These are phyloP conservation scores for Microchirus variegatus DNA, from an alignment of 2,797 vertebrate species.

Conservation along the genomic window DNA sequence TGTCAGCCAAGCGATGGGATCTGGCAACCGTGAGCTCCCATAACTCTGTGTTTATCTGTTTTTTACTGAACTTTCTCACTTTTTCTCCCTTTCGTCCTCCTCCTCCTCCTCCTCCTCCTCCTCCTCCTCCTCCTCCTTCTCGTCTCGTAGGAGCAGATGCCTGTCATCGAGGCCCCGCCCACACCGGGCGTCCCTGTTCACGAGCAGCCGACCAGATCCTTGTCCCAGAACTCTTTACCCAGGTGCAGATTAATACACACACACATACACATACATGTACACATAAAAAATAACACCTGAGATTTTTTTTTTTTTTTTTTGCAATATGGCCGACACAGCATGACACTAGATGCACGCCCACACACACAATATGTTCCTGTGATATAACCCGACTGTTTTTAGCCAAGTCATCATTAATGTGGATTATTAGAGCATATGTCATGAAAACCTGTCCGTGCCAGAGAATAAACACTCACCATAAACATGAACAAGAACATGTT, in stretches of 20 bases:
- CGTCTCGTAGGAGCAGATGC: constrained; percentile 60
- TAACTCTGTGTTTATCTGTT: constrained; percentile 21
- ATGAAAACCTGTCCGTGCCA: neutral
- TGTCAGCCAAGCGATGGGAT: constrained; percentile 6
- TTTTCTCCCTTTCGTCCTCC: neutral
- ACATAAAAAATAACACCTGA: constrained; percentile 22
- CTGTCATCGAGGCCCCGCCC: constrained; percentile 58
- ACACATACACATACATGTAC: neutral
- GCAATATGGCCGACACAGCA: constrained; percentile 56
- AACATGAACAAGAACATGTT: neutral
- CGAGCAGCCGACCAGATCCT: constrained; percentile 56
- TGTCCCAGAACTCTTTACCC: constrained; percentile 69
- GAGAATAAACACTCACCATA: neutral
- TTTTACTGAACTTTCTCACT: constrained; percentile 8
- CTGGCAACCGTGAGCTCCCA: constrained; percentile 19
- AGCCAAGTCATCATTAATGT: constrained; percentile 42
- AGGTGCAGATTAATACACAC: constrained; percentile 65
- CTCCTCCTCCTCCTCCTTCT: too few relatives aligned
- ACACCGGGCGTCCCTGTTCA: constrained; percentile 55
- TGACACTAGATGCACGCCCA: constrained; percentile 50
- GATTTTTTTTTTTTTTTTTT: constrained; percentile 26
- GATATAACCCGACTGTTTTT: constrained; percentile 3
- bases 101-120: too few relatives aligned
- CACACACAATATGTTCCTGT: constrained; percentile 59
- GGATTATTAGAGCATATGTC: constrained; percentile 40